Base-by-base conservation (phyloP, 1,140 invertebrate genomes). In the Parasteatoda tepidariorum region DNA sequence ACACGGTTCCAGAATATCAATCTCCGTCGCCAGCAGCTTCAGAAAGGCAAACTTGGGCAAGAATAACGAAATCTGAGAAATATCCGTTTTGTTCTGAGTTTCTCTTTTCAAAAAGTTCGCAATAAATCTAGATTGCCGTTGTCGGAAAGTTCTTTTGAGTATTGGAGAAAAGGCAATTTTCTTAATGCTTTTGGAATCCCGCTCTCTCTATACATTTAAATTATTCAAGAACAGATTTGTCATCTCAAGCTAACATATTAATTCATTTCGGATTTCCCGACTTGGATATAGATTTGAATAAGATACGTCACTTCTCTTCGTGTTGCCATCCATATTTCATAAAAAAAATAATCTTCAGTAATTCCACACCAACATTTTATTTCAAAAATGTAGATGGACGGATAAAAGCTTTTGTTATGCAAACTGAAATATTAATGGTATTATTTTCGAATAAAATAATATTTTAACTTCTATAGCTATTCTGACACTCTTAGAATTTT, bases 161-260 rank as follows among this genome's bases (percentile, higher is more conserved):
- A 24, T 68, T 68, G 33, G 66, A 48, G 66, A 48, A 68, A 66
- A 68, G 38, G 34, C 34, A 68, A 68, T 68, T 68, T 68, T 68
- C 66, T 68, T 68, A 68, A 68, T 48, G 66, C 34, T 26, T 34
- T 26, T 28, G 38, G 41, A 68, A 68, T 48, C 41, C 38, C 26
- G 66, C 22, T 11, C 4, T 38, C 34, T 9, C 9, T 13, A 48
- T 22, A 11, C 15, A 24, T 7, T 34, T 68, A 41, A 48, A 68
- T 68, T 48, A 48, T 22, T 28, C 24, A 68, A 68, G 22, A 48
- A 38, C 26, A 68, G 22, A 48, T 38, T 41, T 33, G 34, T 48
- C n/a, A 26, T 11, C 41, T 7, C n/a, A 6, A 5, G 15, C 3
- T 3, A 31, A 6, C 9, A 24, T 48, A 48, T 67, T 67, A 28